phyloP scores from a whole-genome alignment of 1,140 invertebrate species.

The Drosophila carrolli region DNA sequence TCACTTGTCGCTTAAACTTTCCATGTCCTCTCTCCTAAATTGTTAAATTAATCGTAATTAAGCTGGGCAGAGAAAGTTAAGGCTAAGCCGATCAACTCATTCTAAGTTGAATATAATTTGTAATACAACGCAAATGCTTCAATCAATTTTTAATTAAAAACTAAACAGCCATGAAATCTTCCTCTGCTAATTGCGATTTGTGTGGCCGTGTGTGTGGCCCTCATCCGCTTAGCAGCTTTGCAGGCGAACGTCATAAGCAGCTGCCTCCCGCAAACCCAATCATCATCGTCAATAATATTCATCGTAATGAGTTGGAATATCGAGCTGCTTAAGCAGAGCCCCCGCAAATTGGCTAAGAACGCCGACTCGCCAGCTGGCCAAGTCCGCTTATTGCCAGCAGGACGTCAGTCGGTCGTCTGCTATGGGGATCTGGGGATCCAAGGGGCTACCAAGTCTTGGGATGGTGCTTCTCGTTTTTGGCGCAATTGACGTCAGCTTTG shows the following conservation, averaged over 20 bases:
- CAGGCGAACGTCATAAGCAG: slow-evolving; percentile 61
- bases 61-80: slow-evolving; percentile 12
- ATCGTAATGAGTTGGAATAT: slow-evolving; percentile 72
- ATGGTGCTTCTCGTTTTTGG: slow-evolving; percentile 26
- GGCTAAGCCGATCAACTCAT: slow-evolving; percentile 53
- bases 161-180: slow-evolving; percentile 49
- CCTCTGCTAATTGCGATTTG: slow-evolving; percentile 54
- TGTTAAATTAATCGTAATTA: slow-evolving; percentile 55
- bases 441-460: neutral
- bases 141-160: slow-evolving; percentile 81
- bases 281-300: slow-evolving; percentile 62
- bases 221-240: slow-evolving; percentile 69
- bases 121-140: slow-evolving; percentile 64
- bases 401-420: slow-evolving; percentile 20
- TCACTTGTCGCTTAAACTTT: slow-evolving; percentile 7
- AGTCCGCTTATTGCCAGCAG: slow-evolving; percentile 28
- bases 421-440: neutral
- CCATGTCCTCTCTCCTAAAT: slow-evolving; percentile 3
- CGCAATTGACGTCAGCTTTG: slow-evolving; percentile 74
- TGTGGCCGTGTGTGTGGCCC: slow-evolving; percentile 17
- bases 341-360: slow-evolving; percentile 60
- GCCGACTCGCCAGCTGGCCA: slow-evolving; percentile 42
- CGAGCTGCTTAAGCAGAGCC: slow-evolving; percentile 52
- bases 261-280: slow-evolving; percentile 41
- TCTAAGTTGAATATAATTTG: slow-evolving; percentile 53